Evolutionary conservation across 2,797 vertebrate species (phyloP).

Genomic region (Catamblyrhynchus diadema): DNA sequence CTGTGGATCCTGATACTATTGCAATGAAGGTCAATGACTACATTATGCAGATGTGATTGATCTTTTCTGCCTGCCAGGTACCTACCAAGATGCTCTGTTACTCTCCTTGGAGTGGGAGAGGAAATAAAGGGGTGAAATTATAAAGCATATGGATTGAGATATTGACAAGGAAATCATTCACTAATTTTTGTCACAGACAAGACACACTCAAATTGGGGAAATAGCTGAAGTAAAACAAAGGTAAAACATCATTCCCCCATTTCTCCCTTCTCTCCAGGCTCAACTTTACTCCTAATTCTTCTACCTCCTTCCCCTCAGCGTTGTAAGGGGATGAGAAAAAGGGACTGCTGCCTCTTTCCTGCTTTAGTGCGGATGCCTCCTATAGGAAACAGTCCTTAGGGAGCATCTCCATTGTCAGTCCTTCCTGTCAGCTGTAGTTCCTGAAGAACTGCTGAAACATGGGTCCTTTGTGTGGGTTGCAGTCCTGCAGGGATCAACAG

Average conservation of each 20-base stretch:
- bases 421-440: background rate
- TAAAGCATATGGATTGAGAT: background rate
- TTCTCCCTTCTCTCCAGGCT: background rate
- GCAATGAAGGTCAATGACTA: background rate
- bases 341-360: background rate
- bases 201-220: background rate
- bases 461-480: background rate
- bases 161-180: background rate
- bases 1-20: background rate
- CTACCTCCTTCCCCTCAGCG: fast-evolving
- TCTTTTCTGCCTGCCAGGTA: background rate
- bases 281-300: background rate
- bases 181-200: background rate
- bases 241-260: fast-evolving
- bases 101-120: background rate
- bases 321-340: fast-evolving
- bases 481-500: background rate
- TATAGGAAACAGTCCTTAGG: background rate
- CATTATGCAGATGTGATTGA: background rate
- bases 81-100: background rate
- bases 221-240: background rate
- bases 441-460: background rate
- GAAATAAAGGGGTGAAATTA: background rate
- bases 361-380: background rate
- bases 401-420: background rate